Percentiles rank a stretch among this genome's conserved stretches.
phyloP scores from a whole-genome alignment of 2,888 invertebrate genomes.

The Trilocha varians region DNA sequence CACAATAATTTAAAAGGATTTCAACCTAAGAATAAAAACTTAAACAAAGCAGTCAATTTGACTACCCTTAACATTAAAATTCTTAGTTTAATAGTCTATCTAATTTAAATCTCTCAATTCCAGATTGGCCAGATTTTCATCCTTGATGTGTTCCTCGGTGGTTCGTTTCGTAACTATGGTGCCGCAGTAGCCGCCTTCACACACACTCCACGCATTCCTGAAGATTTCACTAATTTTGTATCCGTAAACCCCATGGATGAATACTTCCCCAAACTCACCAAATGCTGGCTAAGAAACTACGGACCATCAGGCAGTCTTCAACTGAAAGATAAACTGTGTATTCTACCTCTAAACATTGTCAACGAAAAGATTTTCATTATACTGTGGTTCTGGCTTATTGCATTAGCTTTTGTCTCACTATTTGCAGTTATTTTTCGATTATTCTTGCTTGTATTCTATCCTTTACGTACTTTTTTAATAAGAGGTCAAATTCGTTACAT shows the following conservation, averaged over 20 bases:
- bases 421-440: slow-evolving; percentile 78
- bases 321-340: slow-evolving; percentile 76
- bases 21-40: too few species aligned
- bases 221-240: slow-evolving; percentile 36
- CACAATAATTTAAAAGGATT: too few species aligned
- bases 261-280: slow-evolving; percentile 80
- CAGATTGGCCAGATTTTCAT: slow-evolving; percentile 80
- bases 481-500: slow-evolving; percentile 74
- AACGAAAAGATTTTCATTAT: slow-evolving; percentile 86
- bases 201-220: slow-evolving; percentile 41
- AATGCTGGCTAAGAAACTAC: slow-evolving; percentile 73
- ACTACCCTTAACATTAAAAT: neutral
- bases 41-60: too few species aligned
- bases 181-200: slow-evolving; percentile 63
- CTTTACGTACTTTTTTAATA: slow-evolving; percentile 74
- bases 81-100: neutral
- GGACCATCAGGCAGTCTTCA: slow-evolving; percentile 75
- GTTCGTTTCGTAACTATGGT: slow-evolving; percentile 76
- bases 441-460: slow-evolving; percentile 67
- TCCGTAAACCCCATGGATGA: slow-evolving; percentile 78
- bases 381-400: slow-evolving; percentile 82
- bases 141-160: slow-evolving; percentile 77
- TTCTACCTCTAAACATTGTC: slow-evolving; percentile 84
- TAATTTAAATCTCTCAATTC: neutral
- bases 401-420: slow-evolving; percentile 75